Conservation (phyloP, 2,888 invertebrate species). For the Synanthedon myopaeformis region DNA sequence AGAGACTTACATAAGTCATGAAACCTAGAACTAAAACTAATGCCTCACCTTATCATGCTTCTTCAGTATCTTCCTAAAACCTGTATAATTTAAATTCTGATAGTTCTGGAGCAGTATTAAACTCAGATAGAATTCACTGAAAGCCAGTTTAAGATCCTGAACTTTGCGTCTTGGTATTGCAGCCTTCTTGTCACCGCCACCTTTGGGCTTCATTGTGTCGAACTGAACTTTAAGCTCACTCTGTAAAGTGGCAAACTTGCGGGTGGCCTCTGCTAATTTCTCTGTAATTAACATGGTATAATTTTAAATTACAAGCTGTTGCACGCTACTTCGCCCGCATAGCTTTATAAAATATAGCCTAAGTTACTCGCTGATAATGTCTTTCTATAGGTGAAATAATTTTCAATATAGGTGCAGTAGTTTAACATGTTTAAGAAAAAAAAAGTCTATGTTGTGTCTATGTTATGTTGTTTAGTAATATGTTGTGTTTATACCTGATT, state of each 20-base stretch:
- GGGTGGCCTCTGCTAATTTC: slow-evolving; percentile 96
- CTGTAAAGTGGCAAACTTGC: slow-evolving; percentile 91
- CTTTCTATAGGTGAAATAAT: too few relatives aligned
- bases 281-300: slow-evolving; percentile 64
- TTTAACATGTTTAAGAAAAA: too few relatives aligned
- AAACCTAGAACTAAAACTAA: too few relatives aligned
- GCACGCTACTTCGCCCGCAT: too few relatives aligned
- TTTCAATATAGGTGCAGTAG: too few relatives aligned
- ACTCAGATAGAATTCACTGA: slow-evolving; percentile 98
- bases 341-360: too few relatives aligned
- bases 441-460: too few relatives aligned
- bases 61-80: slow-evolving; percentile 98
- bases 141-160: slow-evolving; percentile 94
- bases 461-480: too few relatives aligned
- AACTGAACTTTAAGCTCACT: slow-evolving; percentile 82
- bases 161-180: slow-evolving; percentile 82
- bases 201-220: slow-evolving; percentile 64
- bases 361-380: too few relatives aligned
- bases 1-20: too few relatives aligned
- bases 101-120: slow-evolving; percentile 97
- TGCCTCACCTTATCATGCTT: slow-evolving; percentile 94
- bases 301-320: too few relatives aligned
- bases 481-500: too few relatives aligned
- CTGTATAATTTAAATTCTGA: slow-evolving; percentile 98
- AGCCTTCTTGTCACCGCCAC: slow-evolving; percentile 54